A percentile compares a stretch with the other conserved stretches of the same genome.
These are phyloP conservation scores for Netelia fuscicornis DNA, from an alignment of 2,888 invertebrate species.

Conservation along the genomic window DNA sequence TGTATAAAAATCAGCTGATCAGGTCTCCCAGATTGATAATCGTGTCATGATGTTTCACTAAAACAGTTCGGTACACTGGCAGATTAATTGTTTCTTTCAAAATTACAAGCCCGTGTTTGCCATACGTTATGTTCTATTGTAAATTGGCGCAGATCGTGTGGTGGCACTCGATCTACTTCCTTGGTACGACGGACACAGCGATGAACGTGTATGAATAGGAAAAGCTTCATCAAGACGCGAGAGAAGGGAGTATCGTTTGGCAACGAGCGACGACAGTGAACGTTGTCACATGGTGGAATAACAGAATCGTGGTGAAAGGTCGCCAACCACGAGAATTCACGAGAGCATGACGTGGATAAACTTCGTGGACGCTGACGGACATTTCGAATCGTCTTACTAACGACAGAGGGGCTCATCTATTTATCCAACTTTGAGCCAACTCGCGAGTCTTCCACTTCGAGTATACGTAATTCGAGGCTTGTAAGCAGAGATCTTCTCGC, in stretches of 20 bases:
- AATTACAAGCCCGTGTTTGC: constrained; percentile 1
- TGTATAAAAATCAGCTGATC: background rate
- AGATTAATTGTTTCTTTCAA: background rate
- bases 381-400: constrained; percentile 36
- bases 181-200: background rate
- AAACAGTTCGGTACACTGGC: constrained; percentile 10
- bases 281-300: constrained; percentile 47
- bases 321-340: constrained; percentile 22
- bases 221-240: background rate
- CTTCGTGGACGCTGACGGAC: constrained; percentile 60
- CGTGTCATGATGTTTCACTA: background rate
- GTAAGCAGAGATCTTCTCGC: background rate
- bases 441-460: constrained; percentile 22
- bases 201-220: background rate
- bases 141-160: constrained; percentile 46
- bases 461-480: background rate
- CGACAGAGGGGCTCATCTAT: constrained; percentile 11
- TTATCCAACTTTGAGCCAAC: constrained; percentile 42
- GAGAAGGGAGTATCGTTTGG: constrained; percentile 50
- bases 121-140: constrained; percentile 26
- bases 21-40: no score
- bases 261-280: constrained; percentile 48
- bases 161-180: constrained; percentile 44
- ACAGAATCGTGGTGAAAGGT: constrained; percentile 61
- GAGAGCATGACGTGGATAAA: constrained; percentile 38